Evolutionary conservation across 2,113 vertebrate species (phyloP).

Genomic region (Megalops atlanticus): DNA sequence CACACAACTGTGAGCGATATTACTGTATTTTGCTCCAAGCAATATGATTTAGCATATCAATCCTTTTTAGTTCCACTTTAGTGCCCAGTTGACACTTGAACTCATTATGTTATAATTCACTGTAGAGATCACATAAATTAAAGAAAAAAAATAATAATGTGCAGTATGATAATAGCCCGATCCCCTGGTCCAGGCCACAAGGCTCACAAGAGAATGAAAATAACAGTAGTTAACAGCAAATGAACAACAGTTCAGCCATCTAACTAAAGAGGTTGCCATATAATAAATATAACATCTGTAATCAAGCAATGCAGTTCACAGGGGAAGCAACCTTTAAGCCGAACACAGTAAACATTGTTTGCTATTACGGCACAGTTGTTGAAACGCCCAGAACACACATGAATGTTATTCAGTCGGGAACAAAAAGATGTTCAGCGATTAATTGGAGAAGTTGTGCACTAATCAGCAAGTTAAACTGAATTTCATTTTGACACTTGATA

Average conservation of each 20-base stretch:
- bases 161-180: slow-evolving; percentile 8
- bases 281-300: slow-evolving; percentile 5
- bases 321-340: not conserved
- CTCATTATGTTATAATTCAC: slow-evolving; percentile 39
- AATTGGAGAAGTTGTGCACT: not conserved
- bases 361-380: not conserved
- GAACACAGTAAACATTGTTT: not conserved
- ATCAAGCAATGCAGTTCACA: not conserved
- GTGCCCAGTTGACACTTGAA: slow-evolving; percentile 40
- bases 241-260: slow-evolving; percentile 7
- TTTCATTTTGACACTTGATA: not conserved
- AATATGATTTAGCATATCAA: slow-evolving; percentile 38
- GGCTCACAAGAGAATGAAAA: not conserved
- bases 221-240: slow-evolving; percentile 2
- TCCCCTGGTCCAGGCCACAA: slow-evolving; percentile 4
- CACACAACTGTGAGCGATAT: not conserved
- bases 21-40: slow-evolving; percentile 35
- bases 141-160: slow-evolving; percentile 28
- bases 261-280: not conserved
- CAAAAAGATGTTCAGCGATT: not conserved
- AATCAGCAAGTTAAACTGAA: not conserved
- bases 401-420: not conserved
- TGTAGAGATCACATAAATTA: slow-evolving; percentile 36
- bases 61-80: slow-evolving; percentile 42
- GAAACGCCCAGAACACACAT: not conserved